These are phyloP conservation scores for Ciconia nigra DNA, from an alignment of 2,797 vertebrate species.

Conservation along the genomic window DNA sequence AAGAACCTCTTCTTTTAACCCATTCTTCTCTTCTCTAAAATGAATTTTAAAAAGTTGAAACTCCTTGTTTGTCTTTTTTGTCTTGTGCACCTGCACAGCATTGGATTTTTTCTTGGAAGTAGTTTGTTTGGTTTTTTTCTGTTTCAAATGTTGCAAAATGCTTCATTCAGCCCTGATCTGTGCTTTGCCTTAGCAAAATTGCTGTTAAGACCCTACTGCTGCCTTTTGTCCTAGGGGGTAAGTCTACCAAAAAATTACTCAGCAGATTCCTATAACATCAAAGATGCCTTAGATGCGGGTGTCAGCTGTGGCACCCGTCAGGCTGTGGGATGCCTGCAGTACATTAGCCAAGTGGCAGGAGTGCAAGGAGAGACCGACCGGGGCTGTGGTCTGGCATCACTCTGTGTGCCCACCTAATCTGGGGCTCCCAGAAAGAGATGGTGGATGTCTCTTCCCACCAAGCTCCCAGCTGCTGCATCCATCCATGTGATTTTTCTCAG, in stretches of 20 bases:
- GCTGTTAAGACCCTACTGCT: background rate
- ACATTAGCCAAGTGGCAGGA: background rate
- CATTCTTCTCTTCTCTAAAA: background rate
- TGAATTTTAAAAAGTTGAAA: background rate
- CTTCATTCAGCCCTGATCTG: background rate
- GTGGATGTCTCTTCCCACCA: background rate
- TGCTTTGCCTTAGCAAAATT: background rate
- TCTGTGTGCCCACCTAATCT: background rate
- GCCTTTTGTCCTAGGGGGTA: background rate
- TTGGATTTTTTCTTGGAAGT: background rate
- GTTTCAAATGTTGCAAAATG: background rate
- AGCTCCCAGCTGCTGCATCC: no score
- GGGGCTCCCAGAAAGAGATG: background rate
- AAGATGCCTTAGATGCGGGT: background rate
- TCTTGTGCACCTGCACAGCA: background rate
- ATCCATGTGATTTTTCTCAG: background rate
- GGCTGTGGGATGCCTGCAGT: background rate
- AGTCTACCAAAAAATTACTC: background rate
- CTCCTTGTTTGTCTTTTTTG: background rate
- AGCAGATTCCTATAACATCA: background rate
- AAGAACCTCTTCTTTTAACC: background rate
- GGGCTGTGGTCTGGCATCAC: background rate
- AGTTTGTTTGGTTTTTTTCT: background rate
- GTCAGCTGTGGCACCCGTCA: rapidly evolving
- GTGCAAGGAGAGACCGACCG: rapidly evolving